A percentile compares a stretch with the other conserved stretches of the same genome.
These are phyloP conservation scores for Bombycilla garrulus DNA, from an alignment of 2,113 vertebrate species.

Conservation along the genomic window DNA sequence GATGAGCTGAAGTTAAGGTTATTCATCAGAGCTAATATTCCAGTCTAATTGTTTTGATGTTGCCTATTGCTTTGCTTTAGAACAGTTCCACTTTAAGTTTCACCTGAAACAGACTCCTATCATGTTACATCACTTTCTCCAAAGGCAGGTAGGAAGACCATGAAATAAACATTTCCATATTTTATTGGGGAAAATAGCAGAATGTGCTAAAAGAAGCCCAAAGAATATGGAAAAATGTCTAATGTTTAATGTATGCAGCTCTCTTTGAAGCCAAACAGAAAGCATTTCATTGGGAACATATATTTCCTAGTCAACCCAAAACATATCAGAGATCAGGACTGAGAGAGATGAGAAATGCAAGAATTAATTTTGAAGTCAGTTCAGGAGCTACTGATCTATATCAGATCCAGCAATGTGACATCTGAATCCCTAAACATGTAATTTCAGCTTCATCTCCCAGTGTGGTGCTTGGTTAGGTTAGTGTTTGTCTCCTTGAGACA, in stretches of 20 bases:
- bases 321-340: background rate
- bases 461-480: background rate
- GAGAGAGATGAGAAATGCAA: background rate
- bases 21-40: background rate
- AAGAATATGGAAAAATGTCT: background rate
- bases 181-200: background rate
- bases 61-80: background rate
- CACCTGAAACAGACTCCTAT: background rate
- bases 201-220: background rate
- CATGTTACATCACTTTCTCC: background rate
- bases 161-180: background rate
- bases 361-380: background rate
- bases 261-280: background rate
- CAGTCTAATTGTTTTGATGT: background rate
- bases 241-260: background rate
- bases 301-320: background rate
- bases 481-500: background rate
- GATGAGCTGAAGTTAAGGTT: background rate
- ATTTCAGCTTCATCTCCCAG: background rate
- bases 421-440: background rate
- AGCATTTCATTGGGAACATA: background rate
- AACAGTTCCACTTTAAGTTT: background rate
- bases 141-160: background rate
- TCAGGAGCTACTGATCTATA: background rate
- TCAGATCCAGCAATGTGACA: background rate